Base-by-base conservation (phyloP, 2,888 invertebrate species). In the Ormyrus labotus region DNA sequence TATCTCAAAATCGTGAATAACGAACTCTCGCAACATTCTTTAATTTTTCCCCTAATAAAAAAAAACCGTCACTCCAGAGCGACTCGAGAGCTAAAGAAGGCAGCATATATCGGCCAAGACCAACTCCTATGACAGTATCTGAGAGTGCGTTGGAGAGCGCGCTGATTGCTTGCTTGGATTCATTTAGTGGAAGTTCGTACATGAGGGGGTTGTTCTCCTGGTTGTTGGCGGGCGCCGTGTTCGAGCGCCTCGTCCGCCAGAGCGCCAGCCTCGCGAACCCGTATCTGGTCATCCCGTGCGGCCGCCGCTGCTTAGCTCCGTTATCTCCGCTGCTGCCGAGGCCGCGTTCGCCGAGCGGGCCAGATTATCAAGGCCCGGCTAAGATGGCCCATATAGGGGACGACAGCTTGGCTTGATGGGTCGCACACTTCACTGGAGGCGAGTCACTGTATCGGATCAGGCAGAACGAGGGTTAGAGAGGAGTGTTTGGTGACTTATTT, bases 151-250 rank as follows among this genome's bases (percentile, higher is more conserved):
- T 34, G 34, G 34, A 34, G 34, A 34, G 34, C 34, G 34, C 34
- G 34, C 34, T 34, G 34, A 63, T 63, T 45, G 61, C 53, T 10
- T 63, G 45, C 19, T 63, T 34, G 13, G 34, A 34, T 34, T 34
- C 34, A 34, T 34, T 34, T 34, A 34, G 34, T 5, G 2, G 19
- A 50, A 58, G 63, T 70, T 48, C 81, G 76, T 90, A 91, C 90
- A 91, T 91, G 85, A 91, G 88, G 80, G 90, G 90, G 86, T 91
- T 90, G 89, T 89, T 90, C 84, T 91, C 90, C 89, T 90, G 90
- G 85, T 88, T 88, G 87, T 87, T 83, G 58, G 89, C 88, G 79
- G 90, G 90, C 60, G 88, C 87, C 69, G 87, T 85, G 81, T 87
- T 84, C 79, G 90, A 89, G 55, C 90, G 86, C 78, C 90, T 85